Base-by-base conservation (phyloP, 2,113 vertebrate species). In the Solenodon paradoxus region DNA sequence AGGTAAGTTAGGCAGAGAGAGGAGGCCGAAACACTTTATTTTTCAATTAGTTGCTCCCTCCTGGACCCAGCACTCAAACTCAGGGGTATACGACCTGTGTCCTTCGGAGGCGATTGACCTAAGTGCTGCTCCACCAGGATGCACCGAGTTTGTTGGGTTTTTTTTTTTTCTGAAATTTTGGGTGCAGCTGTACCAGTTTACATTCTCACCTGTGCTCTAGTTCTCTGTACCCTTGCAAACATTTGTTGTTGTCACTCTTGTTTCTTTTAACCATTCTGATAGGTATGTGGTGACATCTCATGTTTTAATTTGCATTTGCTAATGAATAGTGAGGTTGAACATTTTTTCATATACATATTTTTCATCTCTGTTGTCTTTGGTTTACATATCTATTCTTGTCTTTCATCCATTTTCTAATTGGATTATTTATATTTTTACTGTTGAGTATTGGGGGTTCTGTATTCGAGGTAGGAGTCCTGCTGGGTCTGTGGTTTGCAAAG, bases 341-440 rank as follows among this genome's bases (percentile, higher is more conserved):
- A 64, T 88, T 61, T 79, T 92, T 93, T 88, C n/a, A 35, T 74
- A 57, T 82, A 45, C 38, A 74, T 90, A 74, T 88, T 90, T 49
- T 9, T 66, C 64, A 45, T 61, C 57, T 47, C 12, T 87, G 55
- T 92, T 83, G 26, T 93, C 19, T 68, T 68, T 1, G 19, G 61
- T 75, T n/a, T 89, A 95, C 53, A 78, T 77, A 30, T 77, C 42
- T 77, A 30, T 71, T 64, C 1, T 0, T 57, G 20, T 69, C 53
- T 81, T 94, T 92, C 92, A 84, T 82, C n/a, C 19, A 17, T 78
- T 85, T 83, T 78, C 19, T 57, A 91, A 71, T 51, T 83, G 49
- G 49, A 88, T 55, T 53, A 71, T 35, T 92, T 64, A 61, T 82
- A 35, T n/a, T 93, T 88, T 87, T 45, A 40, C 49, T 51, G 22